Base-by-base conservation (phyloP, 1,140 invertebrate species). In the Apis florea region DNA sequence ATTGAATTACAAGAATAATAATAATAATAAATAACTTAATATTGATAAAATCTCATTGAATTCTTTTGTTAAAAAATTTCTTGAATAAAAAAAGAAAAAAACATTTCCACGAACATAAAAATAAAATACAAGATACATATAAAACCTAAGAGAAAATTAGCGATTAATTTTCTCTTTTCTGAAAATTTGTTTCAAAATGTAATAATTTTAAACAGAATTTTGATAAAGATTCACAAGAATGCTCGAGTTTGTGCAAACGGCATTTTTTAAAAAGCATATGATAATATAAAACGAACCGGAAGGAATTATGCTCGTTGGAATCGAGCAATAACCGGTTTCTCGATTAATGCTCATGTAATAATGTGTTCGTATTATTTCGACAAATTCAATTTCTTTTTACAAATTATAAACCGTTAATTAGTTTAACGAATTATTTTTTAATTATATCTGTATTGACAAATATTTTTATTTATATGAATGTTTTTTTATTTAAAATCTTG, bases 281-380 rank as follows among this genome's bases (percentile, higher is more conserved):
- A 79, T 79, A 74, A 40, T 53, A 63, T 58, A 71, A 69, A 69
- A 63, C 72, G 66, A 70, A 24, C 66, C 71, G 79, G 79, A 81
- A 84, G 83, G 72, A 82, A 59, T 84, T 84, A 84, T 84, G 83
- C 61, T 82, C 17, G 69, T 10, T 66, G 67, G 53, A n/a, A 82
- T 70, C 79, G 72, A 69, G 83, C 83, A 84, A 81, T 66, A 71
- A 71, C 58, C 64, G 79, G 72, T 59, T 64, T 53, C 40, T 68
- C 63, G 72, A 75, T 59, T 19, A n/a, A 15, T 26, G 64, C 4
- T 80, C 59, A 40, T 12, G 19, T 49, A 79, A 79, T 66, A 31
- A 54, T 6, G 26, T 26, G 11, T 10, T 76, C n/a, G 71, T 5
- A 8, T 19, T 21, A 40, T 76, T 58, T 73, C 17, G 15, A 54